These are phyloP conservation scores for Anthophora plumipes DNA, from an alignment of 2,888 invertebrate genomes.

Conservation along the genomic window DNA sequence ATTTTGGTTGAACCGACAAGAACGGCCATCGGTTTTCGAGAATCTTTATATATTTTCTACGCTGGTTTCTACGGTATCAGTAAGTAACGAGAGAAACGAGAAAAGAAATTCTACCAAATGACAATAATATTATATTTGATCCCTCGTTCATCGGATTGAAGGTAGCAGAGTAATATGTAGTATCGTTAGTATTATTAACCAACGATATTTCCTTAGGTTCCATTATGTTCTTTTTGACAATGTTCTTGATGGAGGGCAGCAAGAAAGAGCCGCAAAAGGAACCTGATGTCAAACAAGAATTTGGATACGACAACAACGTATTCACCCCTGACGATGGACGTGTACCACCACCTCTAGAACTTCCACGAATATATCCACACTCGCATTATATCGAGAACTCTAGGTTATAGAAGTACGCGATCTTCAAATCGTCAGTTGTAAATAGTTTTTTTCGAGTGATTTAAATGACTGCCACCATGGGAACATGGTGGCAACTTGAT, in stretches of 20 bases:
- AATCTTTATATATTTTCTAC: constrained; percentile 94
- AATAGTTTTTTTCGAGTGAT: constrained; percentile 22
- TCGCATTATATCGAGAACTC: constrained; percentile 76
- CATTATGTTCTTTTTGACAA: constrained; percentile 91
- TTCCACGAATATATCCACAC: constrained; percentile 78
- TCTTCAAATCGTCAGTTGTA: constrained; percentile 25
- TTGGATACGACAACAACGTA: constrained; percentile 86
- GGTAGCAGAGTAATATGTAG: too few species aligned
- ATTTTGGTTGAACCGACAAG: constrained; percentile 94
- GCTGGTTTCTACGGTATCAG: constrained; percentile 95
- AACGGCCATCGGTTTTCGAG: constrained; percentile 92
- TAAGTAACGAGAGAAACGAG: constrained; percentile 85
- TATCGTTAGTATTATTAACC: too few species aligned
- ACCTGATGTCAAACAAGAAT: constrained; percentile 69
- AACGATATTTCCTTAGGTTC: constrained; percentile 87
- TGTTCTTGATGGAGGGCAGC: constrained; percentile 92
- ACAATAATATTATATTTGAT: too few species aligned
- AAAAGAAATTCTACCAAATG: not conserved
- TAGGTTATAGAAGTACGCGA: constrained; percentile 68
- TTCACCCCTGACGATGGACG: constrained; percentile 86
- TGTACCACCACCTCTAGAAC: constrained; percentile 76
- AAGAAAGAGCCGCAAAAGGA: constrained; percentile 79
- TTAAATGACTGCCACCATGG: not conserved
- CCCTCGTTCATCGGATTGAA: too few species aligned
- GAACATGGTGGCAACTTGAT: not conserved